A percentile compares a stretch with the other conserved stretches of the same genome.
These are phyloP conservation scores for Erpetoichthys calabaricus DNA, from an alignment of 2,797 vertebrate species.

Conservation along the genomic window DNA sequence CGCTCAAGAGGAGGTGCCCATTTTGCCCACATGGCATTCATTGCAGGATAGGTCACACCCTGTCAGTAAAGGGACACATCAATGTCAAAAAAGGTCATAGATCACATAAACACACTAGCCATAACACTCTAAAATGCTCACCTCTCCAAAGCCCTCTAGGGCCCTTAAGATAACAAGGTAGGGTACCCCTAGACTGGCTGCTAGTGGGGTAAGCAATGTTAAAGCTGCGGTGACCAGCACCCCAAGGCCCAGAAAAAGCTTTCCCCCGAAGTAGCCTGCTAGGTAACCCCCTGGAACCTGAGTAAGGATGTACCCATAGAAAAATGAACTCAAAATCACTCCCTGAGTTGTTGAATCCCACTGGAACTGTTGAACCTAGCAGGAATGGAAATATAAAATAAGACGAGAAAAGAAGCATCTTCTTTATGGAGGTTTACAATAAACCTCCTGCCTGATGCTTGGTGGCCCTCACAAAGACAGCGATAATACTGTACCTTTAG, in stretches of 20 bases:
- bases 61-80: conserved; percentile 11
- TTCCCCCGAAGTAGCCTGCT: conserved; percentile 57
- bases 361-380: conserved; percentile 47
- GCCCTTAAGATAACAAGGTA: conserved; percentile 59
- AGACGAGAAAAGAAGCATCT: not conserved
- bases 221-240: conserved; percentile 56
- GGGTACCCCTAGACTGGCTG: conserved; percentile 43
- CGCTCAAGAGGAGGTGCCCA: conserved; percentile 73
- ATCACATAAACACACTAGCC: not conserved
- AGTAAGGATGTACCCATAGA: conserved; percentile 65
- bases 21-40: conserved; percentile 76
- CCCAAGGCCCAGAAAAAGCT: conserved; percentile 52
- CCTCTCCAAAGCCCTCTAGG: conserved; percentile 70
- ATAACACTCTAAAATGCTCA: conserved; percentile 16
- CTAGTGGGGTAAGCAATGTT: conserved; percentile 58
- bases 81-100: not conserved
- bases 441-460: no score
- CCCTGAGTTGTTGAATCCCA: conserved; percentile 67
- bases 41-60: conserved; percentile 69
- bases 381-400: not conserved
- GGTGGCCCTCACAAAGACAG: no score
- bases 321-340: conserved; percentile 66
- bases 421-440: no score
- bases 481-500: conserved; percentile 34
- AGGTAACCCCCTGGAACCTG: conserved; percentile 69